phyloP scores from a whole-genome alignment of 1,140 invertebrate genomes.

The Dreissena rostriformis region DNA sequence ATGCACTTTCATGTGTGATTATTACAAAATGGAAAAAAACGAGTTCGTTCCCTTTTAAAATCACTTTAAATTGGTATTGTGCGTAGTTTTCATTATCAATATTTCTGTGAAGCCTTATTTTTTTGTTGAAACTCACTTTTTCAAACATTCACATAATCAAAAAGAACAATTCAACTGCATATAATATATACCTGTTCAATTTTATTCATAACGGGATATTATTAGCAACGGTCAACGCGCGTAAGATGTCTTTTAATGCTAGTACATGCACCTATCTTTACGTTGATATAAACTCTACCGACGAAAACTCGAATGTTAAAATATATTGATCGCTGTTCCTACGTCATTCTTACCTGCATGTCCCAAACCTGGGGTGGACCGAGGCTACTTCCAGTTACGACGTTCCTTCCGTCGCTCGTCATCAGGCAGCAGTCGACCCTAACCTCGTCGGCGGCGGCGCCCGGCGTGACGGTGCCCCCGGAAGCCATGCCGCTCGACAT shows the following conservation, averaged over 20 bases:
- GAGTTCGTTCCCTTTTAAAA: not conserved
- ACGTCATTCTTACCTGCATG: constrained; percentile 73
- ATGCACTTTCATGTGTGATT: too few species aligned
- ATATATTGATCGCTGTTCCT: not conserved
- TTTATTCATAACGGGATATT: not conserved
- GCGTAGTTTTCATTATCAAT: not conserved
- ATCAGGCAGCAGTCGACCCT: constrained; percentile 80
- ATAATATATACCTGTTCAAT: not conserved
- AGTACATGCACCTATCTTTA: not conserved
- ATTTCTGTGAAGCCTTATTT: not conserved
- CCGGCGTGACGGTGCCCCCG: constrained; percentile 67
- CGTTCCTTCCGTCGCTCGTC: constrained; percentile 76
- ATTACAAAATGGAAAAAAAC: not conserved
- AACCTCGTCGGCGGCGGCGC: constrained; percentile 77
- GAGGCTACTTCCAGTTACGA: constrained; percentile 79
- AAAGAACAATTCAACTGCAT: not conserved
- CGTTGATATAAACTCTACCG: not conserved
- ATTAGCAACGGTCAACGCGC: not conserved
- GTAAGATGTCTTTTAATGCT: too few species aligned
- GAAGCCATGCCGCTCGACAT: constrained; percentile 54
- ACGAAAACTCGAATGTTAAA: not conserved
- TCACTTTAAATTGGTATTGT: not conserved
- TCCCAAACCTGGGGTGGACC: constrained; percentile 82
- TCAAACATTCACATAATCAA: too few species aligned
- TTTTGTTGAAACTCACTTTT: not conserved